Percentiles rank a stretch among this genome's conserved stretches.
Conservation (phyloP, 2,113 vertebrate genomes). For the Hippocampus barbouri region DNA sequence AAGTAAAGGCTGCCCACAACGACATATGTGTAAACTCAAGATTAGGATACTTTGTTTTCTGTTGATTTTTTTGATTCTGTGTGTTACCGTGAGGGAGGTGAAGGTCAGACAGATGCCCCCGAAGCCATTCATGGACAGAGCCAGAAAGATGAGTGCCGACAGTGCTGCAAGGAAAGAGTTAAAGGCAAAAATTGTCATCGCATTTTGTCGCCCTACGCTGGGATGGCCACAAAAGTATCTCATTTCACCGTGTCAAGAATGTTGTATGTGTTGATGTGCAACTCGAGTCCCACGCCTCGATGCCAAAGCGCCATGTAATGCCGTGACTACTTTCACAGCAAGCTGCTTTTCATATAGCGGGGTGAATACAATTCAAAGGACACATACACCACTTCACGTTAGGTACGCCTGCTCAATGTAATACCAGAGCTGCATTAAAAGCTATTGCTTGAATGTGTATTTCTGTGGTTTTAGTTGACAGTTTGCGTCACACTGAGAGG, state of each 20-base stretch:
- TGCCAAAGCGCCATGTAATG: background rate
- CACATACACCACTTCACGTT: background rate
- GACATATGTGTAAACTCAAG: background rate
- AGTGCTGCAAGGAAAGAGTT: conserved; percentile 63
- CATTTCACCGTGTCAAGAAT: background rate
- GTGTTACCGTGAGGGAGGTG: conserved; percentile 87
- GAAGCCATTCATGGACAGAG: conserved; percentile 85
- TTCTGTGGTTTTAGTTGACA: background rate
- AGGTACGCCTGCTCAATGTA: no score
- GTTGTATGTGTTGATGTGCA: background rate
- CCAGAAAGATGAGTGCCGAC: conserved; percentile 83
- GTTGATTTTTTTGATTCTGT: background rate
- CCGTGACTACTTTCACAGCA: background rate
- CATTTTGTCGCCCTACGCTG: no score
- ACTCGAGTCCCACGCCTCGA: background rate
- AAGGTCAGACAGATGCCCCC: conserved; percentile 91
- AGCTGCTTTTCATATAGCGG: background rate
- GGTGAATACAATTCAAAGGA: no score
- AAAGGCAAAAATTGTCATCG: background rate
- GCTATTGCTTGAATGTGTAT: background rate
- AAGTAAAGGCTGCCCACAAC: background rate
- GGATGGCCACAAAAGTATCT: background rate
- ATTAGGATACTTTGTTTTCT: background rate
- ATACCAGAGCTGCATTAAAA: background rate
- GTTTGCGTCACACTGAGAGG: background rate